Conservation (phyloP, 2,797 vertebrate genomes). For the Danio aesculapii region DNA sequence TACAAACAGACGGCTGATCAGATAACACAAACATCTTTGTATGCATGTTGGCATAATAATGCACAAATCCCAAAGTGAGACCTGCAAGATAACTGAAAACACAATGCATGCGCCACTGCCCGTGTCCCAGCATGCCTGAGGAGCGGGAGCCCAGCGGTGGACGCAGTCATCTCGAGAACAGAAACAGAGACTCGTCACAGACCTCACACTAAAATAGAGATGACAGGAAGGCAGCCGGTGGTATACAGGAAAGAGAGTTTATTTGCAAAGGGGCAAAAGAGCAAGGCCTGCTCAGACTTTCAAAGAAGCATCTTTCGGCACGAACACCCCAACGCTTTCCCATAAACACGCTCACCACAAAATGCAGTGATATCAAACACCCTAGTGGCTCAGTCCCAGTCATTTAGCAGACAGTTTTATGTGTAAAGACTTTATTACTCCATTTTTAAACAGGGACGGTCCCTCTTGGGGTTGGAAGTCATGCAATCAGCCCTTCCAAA, state of each 20-base stretch:
- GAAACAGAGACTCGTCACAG: conserved; percentile 35
- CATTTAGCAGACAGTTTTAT: background rate
- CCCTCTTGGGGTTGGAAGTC: background rate
- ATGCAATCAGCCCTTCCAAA: background rate
- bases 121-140: conserved; percentile 22
- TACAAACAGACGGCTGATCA: background rate
- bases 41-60: background rate
- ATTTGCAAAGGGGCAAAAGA: background rate
- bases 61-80: background rate
- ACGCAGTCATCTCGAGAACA: conserved; percentile 50
- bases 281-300: conserved; percentile 21
- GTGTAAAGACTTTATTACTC: background rate
- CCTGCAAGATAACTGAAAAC: background rate
- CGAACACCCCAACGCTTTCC: background rate
- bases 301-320: conserved; percentile 21
- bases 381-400: background rate
- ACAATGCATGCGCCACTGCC: conserved; percentile 28
- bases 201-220: conserved; percentile 25
- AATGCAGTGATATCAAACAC: conserved; percentile 21
- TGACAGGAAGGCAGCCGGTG: conserved; percentile 45
- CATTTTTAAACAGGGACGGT: background rate
- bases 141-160: background rate
- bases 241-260: conserved; percentile 20
- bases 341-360: conserved; percentile 35
- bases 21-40: background rate